Percentiles rank a stretch among this genome's conserved stretches.
These are phyloP conservation scores for Engystomops pustulosus DNA, from an alignment of 2,113 vertebrate genomes.

Conservation along the genomic window DNA sequence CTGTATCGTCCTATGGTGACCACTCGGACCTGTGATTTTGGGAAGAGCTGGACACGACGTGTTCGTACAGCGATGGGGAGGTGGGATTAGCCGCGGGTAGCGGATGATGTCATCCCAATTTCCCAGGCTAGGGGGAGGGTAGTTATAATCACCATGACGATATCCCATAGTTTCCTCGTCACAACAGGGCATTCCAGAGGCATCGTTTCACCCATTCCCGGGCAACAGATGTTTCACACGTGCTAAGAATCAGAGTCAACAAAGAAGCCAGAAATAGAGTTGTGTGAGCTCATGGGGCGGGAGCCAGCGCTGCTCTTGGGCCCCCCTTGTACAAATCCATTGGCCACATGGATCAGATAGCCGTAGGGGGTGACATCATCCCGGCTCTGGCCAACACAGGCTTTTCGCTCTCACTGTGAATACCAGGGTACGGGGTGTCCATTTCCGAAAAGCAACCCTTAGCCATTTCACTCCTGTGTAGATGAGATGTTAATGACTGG, in stretches of 20 bases:
- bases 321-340: slow-evolving; percentile 54
- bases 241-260: slow-evolving; percentile 56
- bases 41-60: not conserved
- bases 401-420: slow-evolving; percentile 56
- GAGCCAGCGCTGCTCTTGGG: slow-evolving; percentile 44
- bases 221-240: slow-evolving; percentile 60
- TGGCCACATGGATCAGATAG: slow-evolving; percentile 59
- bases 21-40: not conserved
- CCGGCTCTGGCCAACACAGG: slow-evolving; percentile 48
- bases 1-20: not conserved
- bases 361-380: slow-evolving; percentile 56
- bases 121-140: slow-evolving; percentile 55
- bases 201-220: slow-evolving; percentile 60
- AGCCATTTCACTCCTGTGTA: slow-evolving; percentile 19
- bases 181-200: slow-evolving; percentile 59
- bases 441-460: slow-evolving; percentile 45
- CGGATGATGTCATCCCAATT: slow-evolving; percentile 55
- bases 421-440: slow-evolving; percentile 57
- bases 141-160: slow-evolving; percentile 57
- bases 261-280: slow-evolving; percentile 58
- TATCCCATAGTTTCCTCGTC: slow-evolving; percentile 60
- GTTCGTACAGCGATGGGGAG: slow-evolving; percentile 21
- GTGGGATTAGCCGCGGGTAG: slow-evolving; percentile 10
- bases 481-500: slow-evolving; percentile 46
- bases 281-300: slow-evolving; percentile 57